Evolutionary conservation across 2,797 vertebrate species (phyloP).

Genomic region (Clangula hyemalis): DNA sequence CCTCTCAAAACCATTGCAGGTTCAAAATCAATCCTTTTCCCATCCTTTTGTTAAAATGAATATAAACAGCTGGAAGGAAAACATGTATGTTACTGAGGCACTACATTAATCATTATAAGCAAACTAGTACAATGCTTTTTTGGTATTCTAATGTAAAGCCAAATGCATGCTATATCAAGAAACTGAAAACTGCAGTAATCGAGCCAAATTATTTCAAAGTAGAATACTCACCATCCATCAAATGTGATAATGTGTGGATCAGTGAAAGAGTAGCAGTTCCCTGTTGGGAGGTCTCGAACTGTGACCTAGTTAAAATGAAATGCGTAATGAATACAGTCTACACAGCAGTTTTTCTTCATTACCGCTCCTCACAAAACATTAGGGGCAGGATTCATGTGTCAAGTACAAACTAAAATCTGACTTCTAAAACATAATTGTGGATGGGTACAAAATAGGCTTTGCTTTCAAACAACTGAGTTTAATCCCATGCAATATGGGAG

Average conservation of each 20-base stretch:
- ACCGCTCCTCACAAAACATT: constrained; percentile 42
- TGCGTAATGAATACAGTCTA: constrained; percentile 62
- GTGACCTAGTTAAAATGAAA: constrained; percentile 81
- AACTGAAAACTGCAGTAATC: constrained; percentile 40
- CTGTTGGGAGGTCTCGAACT: constrained; percentile 80
- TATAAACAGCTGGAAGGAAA: constrained; percentile 36
- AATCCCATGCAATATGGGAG: constrained; percentile 53
- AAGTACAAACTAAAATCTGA: constrained; percentile 69
- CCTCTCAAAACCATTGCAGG: not conserved
- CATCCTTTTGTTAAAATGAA: constrained; percentile 28
- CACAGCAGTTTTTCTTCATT: constrained; percentile 66
- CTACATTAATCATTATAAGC: constrained; percentile 48
- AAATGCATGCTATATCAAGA: constrained; percentile 35
- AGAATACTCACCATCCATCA: constrained; percentile 82
- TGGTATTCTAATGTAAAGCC: constrained; percentile 37
- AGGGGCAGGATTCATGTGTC: constrained; percentile 62
- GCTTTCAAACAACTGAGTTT: constrained; percentile 65
- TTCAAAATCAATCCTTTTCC: constrained; percentile 24
- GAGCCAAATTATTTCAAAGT: constrained; percentile 50
- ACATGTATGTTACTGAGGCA: not conserved
- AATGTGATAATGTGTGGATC: constrained; percentile 85
- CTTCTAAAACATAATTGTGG: constrained; percentile 57
- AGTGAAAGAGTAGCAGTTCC: constrained; percentile 82
- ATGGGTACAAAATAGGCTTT: constrained; percentile 16
- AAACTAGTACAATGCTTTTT: constrained; percentile 13